phyloP scores from a whole-genome alignment of 2,797 vertebrate genomes.

The Poecilia gillii region DNA sequence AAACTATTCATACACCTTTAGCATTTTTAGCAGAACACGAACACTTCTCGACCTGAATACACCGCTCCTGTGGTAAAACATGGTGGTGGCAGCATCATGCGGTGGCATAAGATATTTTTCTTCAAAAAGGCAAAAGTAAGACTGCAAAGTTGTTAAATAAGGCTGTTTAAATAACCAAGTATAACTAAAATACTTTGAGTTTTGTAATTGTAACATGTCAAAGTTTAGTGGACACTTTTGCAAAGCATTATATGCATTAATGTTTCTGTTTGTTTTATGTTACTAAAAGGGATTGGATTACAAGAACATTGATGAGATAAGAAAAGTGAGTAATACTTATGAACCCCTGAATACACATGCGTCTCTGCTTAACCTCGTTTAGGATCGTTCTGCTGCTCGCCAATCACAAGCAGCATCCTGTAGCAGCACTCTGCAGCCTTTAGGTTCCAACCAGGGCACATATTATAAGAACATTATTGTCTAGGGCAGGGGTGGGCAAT shows the following conservation, averaged over 20 bases:
- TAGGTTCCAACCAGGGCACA: background rate
- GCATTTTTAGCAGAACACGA: background rate
- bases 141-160: background rate
- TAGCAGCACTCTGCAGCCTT: background rate
- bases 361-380: background rate
- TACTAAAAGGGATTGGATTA: background rate
- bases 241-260: background rate
- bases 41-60: background rate
- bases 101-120: background rate
- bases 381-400: background rate
- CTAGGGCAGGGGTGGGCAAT: too few species aligned
- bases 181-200: background rate
- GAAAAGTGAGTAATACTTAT: background rate
- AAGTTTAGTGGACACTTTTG: background rate
- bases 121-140: background rate
- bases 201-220: background rate
- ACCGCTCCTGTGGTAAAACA: background rate
- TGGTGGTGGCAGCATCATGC: background rate
- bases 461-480: background rate
- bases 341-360: background rate
- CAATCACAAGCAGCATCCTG: background rate
- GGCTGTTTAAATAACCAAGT: background rate
- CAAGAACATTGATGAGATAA: background rate
- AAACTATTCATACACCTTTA: background rate
- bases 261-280: slow-evolving; percentile 12